These are phyloP conservation scores for Aurelia aurita DNA, from an alignment of 30 jellyfish, hydroid and myxozoan species.

Conservation along the genomic window DNA sequence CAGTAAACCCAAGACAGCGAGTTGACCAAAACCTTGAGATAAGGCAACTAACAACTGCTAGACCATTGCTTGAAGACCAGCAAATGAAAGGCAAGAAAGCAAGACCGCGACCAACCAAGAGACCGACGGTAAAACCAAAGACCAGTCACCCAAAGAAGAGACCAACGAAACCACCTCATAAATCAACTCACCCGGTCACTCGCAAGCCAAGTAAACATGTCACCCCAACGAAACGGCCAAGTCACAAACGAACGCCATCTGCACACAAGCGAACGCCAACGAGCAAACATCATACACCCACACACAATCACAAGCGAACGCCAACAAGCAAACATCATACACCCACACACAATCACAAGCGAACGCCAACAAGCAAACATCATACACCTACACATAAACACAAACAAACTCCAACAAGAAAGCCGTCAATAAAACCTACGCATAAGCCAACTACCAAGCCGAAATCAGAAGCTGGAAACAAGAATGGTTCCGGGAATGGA, in stretches of 20 bases:
- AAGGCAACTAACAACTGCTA: constrained; percentile 62
- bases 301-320: not conserved
- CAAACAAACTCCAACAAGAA: not conserved
- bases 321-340: not conserved
- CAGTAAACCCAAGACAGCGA: not conserved
- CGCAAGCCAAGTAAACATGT: constrained; percentile 16
- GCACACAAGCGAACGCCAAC: constrained; percentile 2
- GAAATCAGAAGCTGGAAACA: not conserved
- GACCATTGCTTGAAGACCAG: constrained; percentile 21
- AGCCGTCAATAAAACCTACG: not conserved
- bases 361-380: not conserved
- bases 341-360: not conserved
- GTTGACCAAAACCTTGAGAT: constrained; percentile 44
- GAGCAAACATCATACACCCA: not conserved
- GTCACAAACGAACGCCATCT: not conserved
- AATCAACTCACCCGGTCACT: not conserved
- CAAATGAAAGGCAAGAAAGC: not conserved
- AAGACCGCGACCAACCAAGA: not conserved
- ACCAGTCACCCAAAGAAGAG: not conserved
- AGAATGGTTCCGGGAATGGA: not conserved
- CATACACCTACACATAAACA: not conserved
- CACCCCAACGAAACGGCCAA: constrained; percentile 2
- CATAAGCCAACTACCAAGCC: not conserved
- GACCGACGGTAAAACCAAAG: constrained; percentile 30
- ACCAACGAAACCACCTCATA: constrained; percentile 9